Base-by-base conservation (phyloP, 2,888 invertebrate genomes). In the Chaitophorus viminalis region DNA sequence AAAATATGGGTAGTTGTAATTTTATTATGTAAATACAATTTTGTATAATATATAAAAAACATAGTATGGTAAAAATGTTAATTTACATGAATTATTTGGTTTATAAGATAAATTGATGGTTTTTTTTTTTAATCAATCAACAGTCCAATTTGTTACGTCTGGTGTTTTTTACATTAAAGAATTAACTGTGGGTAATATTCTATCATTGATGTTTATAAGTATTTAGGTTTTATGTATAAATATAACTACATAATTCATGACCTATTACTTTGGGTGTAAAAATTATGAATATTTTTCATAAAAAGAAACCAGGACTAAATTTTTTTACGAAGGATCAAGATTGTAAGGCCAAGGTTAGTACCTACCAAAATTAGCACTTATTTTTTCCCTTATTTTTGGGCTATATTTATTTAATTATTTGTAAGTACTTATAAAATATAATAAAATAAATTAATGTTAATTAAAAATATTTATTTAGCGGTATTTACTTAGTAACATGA, bases 1-100 rank as follows among this genome's bases (percentile, higher is more conserved):
- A 87, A 81, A 87, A 72, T 87, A 87, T 87, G 74, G 87, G 81
- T 87, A 87, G 87, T 60, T 87, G 87, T 87, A 87, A 81, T 81
- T 87, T 87, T 87, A 87, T 87, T 46, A 65, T 87, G 87, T 87
- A 87, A 79, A 87, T 87, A 87, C 75, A 87, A 81, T 87, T 85
- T 81, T 87, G 87, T 87, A 81, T 81, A 87, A 81, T 81, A 81
- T 60, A 87, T 79, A 60, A 36, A 86, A 36, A 86, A 72, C 65
- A 85, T 77, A 85, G 85, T 86, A 31, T 60, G 87, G 60, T 79
- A 52, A 75, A 75, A 74, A 87, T 60, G 72, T 87, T 87, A 87
- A 86, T 87, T 81, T 87, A 75, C 75, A 74, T 87, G 87, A 87
- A 87, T 87, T 87, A 87, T 87, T 79, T 81, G 81, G 87, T 81